phyloP scores from a whole-genome alignment of 2,797 vertebrate genomes.

The Rhinoraja longicauda region DNA sequence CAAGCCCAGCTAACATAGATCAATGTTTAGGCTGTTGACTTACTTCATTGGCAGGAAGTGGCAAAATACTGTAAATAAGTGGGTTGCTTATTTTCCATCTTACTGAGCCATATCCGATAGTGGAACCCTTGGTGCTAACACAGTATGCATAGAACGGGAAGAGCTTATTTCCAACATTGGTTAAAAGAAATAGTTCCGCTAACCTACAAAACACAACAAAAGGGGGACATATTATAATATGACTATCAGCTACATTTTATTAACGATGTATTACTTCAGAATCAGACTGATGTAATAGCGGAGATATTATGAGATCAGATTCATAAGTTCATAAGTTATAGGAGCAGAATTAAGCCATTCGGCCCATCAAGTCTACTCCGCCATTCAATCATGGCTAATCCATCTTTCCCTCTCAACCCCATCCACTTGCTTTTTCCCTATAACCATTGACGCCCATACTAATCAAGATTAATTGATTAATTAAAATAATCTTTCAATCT shows the following conservation, averaged over 20 bases:
- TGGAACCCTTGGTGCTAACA: not conserved
- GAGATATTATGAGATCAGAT: not conserved
- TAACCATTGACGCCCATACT: too few relatives aligned
- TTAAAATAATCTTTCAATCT: not conserved
- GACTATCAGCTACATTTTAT: not conserved
- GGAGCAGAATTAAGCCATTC: too few relatives aligned
- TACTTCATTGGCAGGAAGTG: not conserved
- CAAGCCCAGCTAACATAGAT: not conserved
- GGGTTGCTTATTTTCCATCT: not conserved
- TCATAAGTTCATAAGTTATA: too few relatives aligned
- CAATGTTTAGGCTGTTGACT: not conserved
- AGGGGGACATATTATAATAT: not conserved
- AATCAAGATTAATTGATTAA: not conserved
- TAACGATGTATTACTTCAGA: not conserved
- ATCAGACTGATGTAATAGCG: too few relatives aligned
- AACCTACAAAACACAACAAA: not conserved
- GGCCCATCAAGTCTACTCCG: too few relatives aligned
- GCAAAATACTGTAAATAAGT: not conserved
- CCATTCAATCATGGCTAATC: too few relatives aligned
- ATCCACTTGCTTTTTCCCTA: too few relatives aligned
- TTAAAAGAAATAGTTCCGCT: not conserved
- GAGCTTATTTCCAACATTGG: not conserved
- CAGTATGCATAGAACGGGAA: not conserved
- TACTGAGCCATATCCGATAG: not conserved
- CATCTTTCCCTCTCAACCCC: too few relatives aligned